A percentile compares a stretch with the other conserved stretches of the same genome.
phyloP scores from a whole-genome alignment of 2,888 invertebrate genomes.

The Koerneria pararmatus region DNA sequence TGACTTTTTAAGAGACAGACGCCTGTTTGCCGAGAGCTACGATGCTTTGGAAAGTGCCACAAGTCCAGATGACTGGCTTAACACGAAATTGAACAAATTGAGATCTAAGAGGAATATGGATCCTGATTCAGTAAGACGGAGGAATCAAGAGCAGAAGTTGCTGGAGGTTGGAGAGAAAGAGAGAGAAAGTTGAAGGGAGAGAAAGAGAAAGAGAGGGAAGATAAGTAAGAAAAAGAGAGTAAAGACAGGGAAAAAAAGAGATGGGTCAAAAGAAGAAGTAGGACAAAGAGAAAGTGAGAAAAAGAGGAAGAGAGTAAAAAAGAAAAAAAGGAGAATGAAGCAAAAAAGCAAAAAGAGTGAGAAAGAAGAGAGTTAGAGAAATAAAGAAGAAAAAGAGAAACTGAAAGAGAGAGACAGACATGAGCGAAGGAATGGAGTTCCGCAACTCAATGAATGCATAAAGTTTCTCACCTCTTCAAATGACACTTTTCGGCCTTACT shows the following conservation, averaged over 20 bases:
- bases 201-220: too few species aligned
- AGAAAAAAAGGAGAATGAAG: too few species aligned
- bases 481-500: neutral
- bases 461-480: too few species aligned
- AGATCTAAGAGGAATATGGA: conserved; percentile 22
- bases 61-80: conserved; percentile 55
- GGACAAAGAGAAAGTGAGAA: conserved; percentile 4
- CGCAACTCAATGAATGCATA: too few species aligned
- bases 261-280: too few species aligned
- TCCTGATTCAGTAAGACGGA: conserved; percentile 42
- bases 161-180: conserved; percentile 38
- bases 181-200: too few species aligned
- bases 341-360: too few species aligned
- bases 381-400: too few species aligned
- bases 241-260: conserved; percentile 29
- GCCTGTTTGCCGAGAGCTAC: conserved; percentile 26
- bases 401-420: neutral
- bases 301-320: conserved; percentile 11
- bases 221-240: too few species aligned
- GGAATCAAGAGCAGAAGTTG: conserved; percentile 60
- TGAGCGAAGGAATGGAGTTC: conserved; percentile 26
- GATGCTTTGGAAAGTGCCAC: conserved; percentile 30
- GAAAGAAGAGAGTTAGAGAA: too few species aligned
- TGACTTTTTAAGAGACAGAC: conserved; percentile 28
- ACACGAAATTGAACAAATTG: conserved; percentile 41